Conservation (phyloP, 2,113 vertebrate genomes). For the Carettochelys insculpta region DNA sequence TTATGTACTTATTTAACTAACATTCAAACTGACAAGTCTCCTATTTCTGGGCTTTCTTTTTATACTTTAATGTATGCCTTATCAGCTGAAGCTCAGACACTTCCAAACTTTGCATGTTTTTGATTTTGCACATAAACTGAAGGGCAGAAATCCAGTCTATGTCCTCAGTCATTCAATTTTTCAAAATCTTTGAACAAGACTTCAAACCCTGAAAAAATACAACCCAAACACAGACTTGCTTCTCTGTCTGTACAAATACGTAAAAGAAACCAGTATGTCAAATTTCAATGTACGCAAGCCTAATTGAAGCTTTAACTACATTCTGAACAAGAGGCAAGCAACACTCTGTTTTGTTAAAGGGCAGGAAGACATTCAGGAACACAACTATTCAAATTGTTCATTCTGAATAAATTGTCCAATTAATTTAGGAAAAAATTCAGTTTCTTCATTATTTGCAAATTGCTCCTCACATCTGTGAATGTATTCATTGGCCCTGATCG, state of each 20-base stretch:
- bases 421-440: conserved; percentile 64
- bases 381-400: conserved; percentile 60
- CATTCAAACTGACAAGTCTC: conserved; percentile 85
- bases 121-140: conserved; percentile 83
- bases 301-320: conserved; percentile 81
- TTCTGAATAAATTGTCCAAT: conserved; percentile 69
- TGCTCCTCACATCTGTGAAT: conserved; percentile 31
- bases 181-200: conserved; percentile 82
- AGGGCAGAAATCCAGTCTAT: conserved; percentile 83
- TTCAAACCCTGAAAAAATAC: conserved; percentile 83
- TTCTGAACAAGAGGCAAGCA: conserved; percentile 73
- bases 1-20: conserved; percentile 88
- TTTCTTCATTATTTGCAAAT: conserved; percentile 65
- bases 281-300: conserved; percentile 70
- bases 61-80: conserved; percentile 79
- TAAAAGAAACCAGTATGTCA: conserved; percentile 80
- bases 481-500: conserved; percentile 22
- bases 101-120: conserved; percentile 86
- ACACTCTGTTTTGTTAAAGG: conserved; percentile 73
- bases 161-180: conserved; percentile 83
- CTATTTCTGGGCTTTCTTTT: conserved; percentile 79
- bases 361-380: conserved; percentile 71
- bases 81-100: conserved; percentile 79
- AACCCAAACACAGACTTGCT: conserved; percentile 80
- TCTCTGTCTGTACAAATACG: conserved; percentile 81